Conservation (phyloP, 1,140 invertebrate genomes). For the Drosophila pseudoananassae region DNA sequence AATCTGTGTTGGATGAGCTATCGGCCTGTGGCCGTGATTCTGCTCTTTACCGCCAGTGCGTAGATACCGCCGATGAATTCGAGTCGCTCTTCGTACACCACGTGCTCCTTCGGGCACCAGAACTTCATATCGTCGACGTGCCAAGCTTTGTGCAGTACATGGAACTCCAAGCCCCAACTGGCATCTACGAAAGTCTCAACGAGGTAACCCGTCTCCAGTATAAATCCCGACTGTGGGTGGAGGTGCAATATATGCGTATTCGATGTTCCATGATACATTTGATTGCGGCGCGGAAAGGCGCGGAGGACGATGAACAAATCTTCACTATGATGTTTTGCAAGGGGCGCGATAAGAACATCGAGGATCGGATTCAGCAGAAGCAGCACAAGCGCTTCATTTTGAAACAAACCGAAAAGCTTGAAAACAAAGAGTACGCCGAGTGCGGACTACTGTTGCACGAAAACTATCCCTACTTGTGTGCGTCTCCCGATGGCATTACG, state of each 20-base stretch:
- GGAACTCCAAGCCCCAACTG: conserved; percentile 65
- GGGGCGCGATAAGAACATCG: conserved; percentile 65
- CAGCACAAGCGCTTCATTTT: conserved; percentile 83
- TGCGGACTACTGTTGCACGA: conserved; percentile 77
- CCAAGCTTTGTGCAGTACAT: conserved; percentile 64
- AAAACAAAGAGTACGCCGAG: conserved; percentile 78
- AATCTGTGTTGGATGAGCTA: conserved; percentile 70
- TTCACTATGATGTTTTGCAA: conserved; percentile 75
- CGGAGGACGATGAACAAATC: conserved; percentile 69
- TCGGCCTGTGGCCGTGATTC: conserved; percentile 62
- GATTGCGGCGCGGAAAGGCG: conserved; percentile 61
- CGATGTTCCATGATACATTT: conserved; percentile 79
- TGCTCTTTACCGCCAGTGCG: conserved; percentile 70
- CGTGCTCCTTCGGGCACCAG: conserved; percentile 52
- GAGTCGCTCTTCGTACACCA: conserved; percentile 75
- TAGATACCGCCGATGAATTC: conserved; percentile 69
- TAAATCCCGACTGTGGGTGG: conserved; percentile 75
- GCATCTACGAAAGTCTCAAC: conserved; percentile 62
- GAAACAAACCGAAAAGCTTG: conserved; percentile 79
- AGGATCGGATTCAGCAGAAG: conserved; percentile 70
- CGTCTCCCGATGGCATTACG: conserved; percentile 84
- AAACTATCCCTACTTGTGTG: conserved; percentile 78
- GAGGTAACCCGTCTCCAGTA: conserved; percentile 68
- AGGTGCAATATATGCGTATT: conserved; percentile 77
- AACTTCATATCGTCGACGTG: conserved; percentile 61